These are phyloP conservation scores for Macaria liturata DNA, from an alignment of 2,888 invertebrate species.

Conservation along the genomic window DNA sequence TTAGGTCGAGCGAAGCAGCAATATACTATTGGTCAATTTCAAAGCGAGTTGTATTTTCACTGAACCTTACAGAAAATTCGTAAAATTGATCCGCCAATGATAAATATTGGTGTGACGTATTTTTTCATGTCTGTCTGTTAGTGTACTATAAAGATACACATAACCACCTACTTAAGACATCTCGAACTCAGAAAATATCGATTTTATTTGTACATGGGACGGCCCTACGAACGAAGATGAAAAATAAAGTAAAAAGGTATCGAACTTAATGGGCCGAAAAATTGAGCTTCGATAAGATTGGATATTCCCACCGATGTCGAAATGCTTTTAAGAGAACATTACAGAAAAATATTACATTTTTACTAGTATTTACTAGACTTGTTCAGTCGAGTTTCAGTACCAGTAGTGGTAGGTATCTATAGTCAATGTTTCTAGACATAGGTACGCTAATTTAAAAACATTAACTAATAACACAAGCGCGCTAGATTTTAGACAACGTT, in stretches of 20 bases:
- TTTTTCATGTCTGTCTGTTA: no score
- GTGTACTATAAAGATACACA: background rate
- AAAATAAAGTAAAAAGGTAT: slow-evolving; percentile 35
- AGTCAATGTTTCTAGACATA: no score
- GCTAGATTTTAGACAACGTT: no score
- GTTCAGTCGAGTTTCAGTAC: no score
- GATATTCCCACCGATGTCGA: slow-evolving; percentile 33
- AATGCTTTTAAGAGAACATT: slow-evolving; percentile 24
- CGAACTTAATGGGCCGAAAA: slow-evolving; percentile 38
- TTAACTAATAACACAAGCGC: no score
- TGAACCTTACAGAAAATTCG: background rate
- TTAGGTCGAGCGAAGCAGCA: slow-evolving; percentile 21
- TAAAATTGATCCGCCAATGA: no score
- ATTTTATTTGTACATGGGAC: slow-evolving; percentile 35
- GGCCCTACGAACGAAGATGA: slow-evolving; percentile 27
- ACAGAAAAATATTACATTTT: background rate
- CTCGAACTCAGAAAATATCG: slow-evolving; percentile 21
- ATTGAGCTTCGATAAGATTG: slow-evolving; percentile 39
- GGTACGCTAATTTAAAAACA: no score
- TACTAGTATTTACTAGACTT: no score
- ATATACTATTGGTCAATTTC: background rate
- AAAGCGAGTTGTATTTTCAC: background rate
- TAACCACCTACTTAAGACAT: no score
- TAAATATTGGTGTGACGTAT: no score
- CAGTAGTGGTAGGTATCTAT: no score